A percentile compares a stretch with the other conserved stretches of the same genome.
These are phyloP conservation scores for Enhydra lutris DNA, from an alignment of 2,113 vertebrate species.

Conservation along the genomic window DNA sequence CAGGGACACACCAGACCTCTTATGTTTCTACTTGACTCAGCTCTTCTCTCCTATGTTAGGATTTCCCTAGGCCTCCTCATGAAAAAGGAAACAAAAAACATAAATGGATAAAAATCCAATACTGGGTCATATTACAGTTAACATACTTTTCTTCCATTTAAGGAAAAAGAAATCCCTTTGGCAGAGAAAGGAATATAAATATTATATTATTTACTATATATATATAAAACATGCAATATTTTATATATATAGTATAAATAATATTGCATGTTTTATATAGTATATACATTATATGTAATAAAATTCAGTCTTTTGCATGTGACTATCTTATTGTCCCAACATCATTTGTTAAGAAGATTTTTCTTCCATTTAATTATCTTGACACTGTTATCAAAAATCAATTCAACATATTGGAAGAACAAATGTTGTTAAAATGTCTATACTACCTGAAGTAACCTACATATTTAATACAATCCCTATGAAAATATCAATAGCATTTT, in stretches of 20 bases:
- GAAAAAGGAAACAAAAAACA: not conserved
- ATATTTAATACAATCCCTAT: not conserved
- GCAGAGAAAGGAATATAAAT: not conserved
- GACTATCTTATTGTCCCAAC: not conserved
- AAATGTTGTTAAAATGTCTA: not conserved
- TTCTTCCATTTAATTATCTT: not conserved
- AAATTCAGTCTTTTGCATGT: not conserved
- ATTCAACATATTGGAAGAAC: not conserved
- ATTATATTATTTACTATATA: not conserved
- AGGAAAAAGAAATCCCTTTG: not conserved
- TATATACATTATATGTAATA: not conserved
- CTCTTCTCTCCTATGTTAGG: not conserved
- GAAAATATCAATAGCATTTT: not conserved
- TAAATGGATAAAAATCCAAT: not conserved
- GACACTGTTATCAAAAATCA: not conserved
- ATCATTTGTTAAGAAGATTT: not conserved
- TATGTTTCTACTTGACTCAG: not conserved
- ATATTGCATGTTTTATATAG: not conserved
- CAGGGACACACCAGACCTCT: not conserved
- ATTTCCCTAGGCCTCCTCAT: not conserved
- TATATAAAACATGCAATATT: too few relatives aligned
- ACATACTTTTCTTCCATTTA: not conserved
- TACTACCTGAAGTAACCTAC: not conserved
- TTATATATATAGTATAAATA: not conserved
- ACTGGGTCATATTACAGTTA: not conserved